These are phyloP conservation scores for Canis aureus DNA, from an alignment of 2,113 vertebrate species.

Conservation along the genomic window DNA sequence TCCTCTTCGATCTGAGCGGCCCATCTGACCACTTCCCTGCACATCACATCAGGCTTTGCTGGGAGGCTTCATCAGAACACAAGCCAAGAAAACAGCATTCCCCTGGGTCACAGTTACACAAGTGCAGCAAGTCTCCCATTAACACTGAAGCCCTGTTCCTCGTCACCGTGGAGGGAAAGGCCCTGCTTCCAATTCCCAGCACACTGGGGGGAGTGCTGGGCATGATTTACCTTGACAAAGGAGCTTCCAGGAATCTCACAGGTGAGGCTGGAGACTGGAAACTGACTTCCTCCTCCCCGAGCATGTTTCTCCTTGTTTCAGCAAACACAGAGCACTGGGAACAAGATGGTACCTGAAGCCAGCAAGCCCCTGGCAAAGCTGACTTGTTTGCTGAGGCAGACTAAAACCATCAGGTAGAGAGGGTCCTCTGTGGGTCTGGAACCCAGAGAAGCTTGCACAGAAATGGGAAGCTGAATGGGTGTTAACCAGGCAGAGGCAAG, in stretches of 20 bases:
- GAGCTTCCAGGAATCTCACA: background rate
- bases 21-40: accelerated
- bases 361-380: background rate
- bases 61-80: background rate
- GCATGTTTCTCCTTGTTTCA: background rate
- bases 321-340: background rate
- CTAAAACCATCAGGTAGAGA: background rate
- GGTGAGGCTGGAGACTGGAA: background rate
- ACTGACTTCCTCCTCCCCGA: background rate
- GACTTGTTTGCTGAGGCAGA: background rate
- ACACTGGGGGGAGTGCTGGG: background rate
- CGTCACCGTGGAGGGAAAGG: background rate
- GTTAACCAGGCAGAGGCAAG: background rate
- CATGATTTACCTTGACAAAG: background rate
- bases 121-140: background rate
- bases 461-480: background rate
- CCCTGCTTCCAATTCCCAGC: background rate
- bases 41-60: background rate
- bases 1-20: background rate
- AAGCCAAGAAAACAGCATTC: background rate
- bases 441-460: background rate
- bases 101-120: background rate
- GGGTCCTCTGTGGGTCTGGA: background rate
- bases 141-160: background rate
- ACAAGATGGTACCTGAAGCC: background rate